Conservation (phyloP, 2,797 vertebrate genomes). For the Prunella strophiata region DNA sequence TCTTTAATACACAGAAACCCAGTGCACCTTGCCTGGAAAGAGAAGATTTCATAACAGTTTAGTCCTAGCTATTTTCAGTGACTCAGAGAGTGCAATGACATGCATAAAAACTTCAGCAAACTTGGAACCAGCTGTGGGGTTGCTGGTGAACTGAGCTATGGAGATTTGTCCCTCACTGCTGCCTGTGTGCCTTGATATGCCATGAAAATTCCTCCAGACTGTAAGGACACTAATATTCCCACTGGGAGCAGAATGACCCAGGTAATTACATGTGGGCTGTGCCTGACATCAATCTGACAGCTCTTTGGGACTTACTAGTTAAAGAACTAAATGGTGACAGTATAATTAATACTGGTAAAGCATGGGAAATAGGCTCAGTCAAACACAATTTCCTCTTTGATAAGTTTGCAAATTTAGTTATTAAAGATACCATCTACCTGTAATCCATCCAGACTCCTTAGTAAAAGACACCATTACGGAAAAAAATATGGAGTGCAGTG, state of each 20-base stretch:
- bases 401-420: neutral
- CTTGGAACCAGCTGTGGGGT: neutral
- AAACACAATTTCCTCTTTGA: neutral
- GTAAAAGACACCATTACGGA: neutral
- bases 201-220: neutral
- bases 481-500: neutral
- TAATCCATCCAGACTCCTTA: neutral
- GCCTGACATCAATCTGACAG: neutral
- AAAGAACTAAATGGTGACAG: neutral
- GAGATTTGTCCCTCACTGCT: neutral
- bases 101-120: neutral
- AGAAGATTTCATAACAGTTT: neutral
- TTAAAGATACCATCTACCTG: neutral
- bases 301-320: neutral
- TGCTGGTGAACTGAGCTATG: accelerated
- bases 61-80: neutral
- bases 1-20: neutral
- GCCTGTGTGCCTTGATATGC: neutral
- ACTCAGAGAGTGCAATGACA: neutral
- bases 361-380: neutral
- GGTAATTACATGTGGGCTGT: neutral
- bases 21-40: neutral
- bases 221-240: neutral
- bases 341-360: neutral
- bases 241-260: neutral